Evolutionary conservation across 2,888 invertebrate species (phyloP).

Genomic region (Drosophila pseudotalamancana): DNA sequence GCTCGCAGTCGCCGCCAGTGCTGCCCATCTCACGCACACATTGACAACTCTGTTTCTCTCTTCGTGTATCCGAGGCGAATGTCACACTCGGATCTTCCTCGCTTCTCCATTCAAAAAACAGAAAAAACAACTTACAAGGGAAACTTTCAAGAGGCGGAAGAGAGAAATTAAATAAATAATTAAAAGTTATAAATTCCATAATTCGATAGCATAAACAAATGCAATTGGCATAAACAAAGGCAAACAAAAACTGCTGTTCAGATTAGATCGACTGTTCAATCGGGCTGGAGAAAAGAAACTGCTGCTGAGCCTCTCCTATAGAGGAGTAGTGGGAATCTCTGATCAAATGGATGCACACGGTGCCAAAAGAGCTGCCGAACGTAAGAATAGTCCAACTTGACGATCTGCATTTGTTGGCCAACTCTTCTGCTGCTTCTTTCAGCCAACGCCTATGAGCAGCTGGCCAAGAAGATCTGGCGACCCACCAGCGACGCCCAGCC

Average conservation of each 20-base stretch:
- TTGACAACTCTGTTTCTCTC: background rate
- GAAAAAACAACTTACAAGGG: background rate
- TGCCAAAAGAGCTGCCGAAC: conserved; percentile 23
- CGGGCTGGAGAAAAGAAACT: background rate
- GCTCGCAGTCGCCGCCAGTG: conserved; percentile 19
- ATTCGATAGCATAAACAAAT: conserved; percentile 21
- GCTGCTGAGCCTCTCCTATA: background rate
- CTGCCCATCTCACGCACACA: conserved; percentile 17
- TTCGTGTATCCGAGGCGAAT: background rate
- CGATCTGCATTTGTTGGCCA: background rate
- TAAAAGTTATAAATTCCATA: background rate
- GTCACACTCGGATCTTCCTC: background rate
- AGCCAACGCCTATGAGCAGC: conserved; percentile 44
- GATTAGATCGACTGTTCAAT: no score
- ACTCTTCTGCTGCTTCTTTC: background rate
- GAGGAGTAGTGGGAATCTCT: background rate
- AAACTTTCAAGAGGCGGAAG: background rate
- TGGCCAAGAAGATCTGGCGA: no score
- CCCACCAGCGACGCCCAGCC: no score
- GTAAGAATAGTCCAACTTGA: no score
- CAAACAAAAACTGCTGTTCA: background rate
- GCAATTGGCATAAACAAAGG: conserved; percentile 22
- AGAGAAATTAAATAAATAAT: conserved; percentile 3
- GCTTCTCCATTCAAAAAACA: no score
- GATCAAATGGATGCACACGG: conserved; percentile 30